Base-by-base conservation (phyloP, 2,113 vertebrate species). In the Anarrhichthys ocellatus region DNA sequence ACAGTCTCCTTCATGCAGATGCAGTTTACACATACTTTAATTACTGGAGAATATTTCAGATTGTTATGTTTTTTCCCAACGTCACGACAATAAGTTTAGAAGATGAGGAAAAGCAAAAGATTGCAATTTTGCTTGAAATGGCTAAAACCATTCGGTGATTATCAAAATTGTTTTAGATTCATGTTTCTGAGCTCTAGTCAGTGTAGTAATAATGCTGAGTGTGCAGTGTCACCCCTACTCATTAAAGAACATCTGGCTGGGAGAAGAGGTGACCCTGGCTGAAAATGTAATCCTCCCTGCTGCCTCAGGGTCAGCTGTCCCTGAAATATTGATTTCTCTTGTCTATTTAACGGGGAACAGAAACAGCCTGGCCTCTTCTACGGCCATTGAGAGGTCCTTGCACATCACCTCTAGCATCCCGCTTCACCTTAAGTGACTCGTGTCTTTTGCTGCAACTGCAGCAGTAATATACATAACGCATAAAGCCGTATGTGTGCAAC, bases 271-370 rank as follows among this genome's bases (percentile, higher is more conserved):
- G 72, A 66, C 83, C 81, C 86, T 83, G 87, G 81, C 56, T 62
- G 64, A 80, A 84, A 68, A 77, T 82, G 74, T 50, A 73, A 88
- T 87, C 72, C 68, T 81, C 52, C 68, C 36, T 11, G 68, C 68
- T 42, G 74, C 76, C 76, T 90, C 76, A 70, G 82, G 86, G 81
- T 90, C 83, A 87, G 62, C 71, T 88, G 44, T 89, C 74, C 50
- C 79, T 88, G 63, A 88, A 89, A 88, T 92, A 91, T 93, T 87
- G 80, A 89, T 92, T 88, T 74, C 59, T 85, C 27, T 89, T 82
- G 69, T 90, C 79, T 78, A 54, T 83, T 71, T 74, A 81, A 81
- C 69, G 65, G 52, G 62, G 24, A 73, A 76, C 73, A 85, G 78
- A 78, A 80, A 66, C 59, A 10, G 15, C 76, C 65, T 62, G 64